Evolutionary conservation across 1,140 invertebrate species (phyloP), one percentile per base, ranked within the genome.

Genomic region (Bombus difficillimus): DNA sequence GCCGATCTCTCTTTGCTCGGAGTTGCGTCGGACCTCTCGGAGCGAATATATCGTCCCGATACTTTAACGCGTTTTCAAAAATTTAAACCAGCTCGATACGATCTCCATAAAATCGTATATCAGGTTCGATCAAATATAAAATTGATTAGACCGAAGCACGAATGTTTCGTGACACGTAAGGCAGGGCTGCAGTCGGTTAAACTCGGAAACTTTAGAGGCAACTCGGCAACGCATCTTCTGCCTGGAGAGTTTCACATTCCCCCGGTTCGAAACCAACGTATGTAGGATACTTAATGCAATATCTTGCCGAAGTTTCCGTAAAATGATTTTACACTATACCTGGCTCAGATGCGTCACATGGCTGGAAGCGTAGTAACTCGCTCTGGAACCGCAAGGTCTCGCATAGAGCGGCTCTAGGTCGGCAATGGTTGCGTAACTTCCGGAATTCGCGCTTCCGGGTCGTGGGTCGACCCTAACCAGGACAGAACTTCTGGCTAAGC

Each of bases 341-440:
- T 97, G 95, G 86, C 95, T 95, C 68, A 96, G 93, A 86, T 96
- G 93, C 86, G 95, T 96, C 32, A 96, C 93, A 90, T 96, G 95
- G 82, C 95, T 96, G 41, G 96, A 96, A n/a, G 96, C 96, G 91
- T 96, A 96, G 92, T 96, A 96, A 84, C 96, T 96, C 37, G 96
- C 96, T 80, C 96, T 94, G 43, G 95, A 96, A 28, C 95, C 95
- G 85, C 95, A 96, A 1, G 95, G 96, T 87, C 95, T 96, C 59
- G 96, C 96, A 88, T 96, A 96, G 77, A 96, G 94, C 74, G 96
- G 96, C 87, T 96, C 95, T 89, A 97, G 96, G 94, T 97, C 97
- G 68, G 97, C 97, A 85, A 98, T 98, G 66, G 97, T 98, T 28
- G 97, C 97, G 91, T 98, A 98, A 90, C 97, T 97, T 85, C 97